A percentile compares a stretch with the other conserved stretches of the same genome.
phyloP scores from a whole-genome alignment of 2,797 vertebrate species.

The Danio aesculapii region DNA sequence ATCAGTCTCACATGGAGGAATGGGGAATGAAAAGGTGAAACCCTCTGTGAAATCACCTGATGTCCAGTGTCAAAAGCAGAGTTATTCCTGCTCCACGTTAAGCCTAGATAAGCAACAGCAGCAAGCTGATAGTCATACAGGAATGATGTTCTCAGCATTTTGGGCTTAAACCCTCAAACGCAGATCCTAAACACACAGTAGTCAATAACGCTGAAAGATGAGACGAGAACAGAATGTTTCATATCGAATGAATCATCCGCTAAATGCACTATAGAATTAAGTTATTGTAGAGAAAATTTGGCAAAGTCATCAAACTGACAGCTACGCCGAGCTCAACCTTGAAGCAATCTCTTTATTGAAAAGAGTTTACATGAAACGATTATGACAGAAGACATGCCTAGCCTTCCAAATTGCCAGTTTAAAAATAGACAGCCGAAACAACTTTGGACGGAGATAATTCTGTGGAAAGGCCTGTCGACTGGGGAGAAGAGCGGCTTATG shows the following conservation, averaged over 20 bases:
- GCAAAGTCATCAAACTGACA: conserved; percentile 22
- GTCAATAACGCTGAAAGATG: conserved; percentile 62
- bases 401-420: conserved; percentile 61
- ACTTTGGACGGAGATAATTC: conserved; percentile 69
- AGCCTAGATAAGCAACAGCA: conserved; percentile 56
- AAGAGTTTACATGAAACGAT: conserved; percentile 20
- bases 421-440: conserved; percentile 64
- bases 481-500: conserved; percentile 70
- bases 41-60: conserved; percentile 72
- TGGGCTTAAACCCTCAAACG: neutral
- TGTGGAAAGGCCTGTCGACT: conserved; percentile 70
- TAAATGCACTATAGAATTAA: neutral
- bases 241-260: conserved; percentile 33
- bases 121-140: conserved; percentile 46
- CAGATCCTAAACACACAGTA: conserved; percentile 16
- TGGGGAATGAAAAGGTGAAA: conserved; percentile 52
- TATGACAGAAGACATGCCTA: conserved; percentile 23
- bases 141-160: conserved; percentile 44
- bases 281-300: neutral
- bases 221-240: conserved; percentile 27
- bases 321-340: conserved; percentile 23
- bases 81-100: conserved; percentile 39
- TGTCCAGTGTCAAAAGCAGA: conserved; percentile 65
- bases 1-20: conserved; percentile 20
- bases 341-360: conserved; percentile 60